Percentiles rank a stretch among this genome's conserved stretches.
These are phyloP conservation scores for Bradypus variegatus DNA, from an alignment of 2,797 vertebrate species.

Conservation along the genomic window DNA sequence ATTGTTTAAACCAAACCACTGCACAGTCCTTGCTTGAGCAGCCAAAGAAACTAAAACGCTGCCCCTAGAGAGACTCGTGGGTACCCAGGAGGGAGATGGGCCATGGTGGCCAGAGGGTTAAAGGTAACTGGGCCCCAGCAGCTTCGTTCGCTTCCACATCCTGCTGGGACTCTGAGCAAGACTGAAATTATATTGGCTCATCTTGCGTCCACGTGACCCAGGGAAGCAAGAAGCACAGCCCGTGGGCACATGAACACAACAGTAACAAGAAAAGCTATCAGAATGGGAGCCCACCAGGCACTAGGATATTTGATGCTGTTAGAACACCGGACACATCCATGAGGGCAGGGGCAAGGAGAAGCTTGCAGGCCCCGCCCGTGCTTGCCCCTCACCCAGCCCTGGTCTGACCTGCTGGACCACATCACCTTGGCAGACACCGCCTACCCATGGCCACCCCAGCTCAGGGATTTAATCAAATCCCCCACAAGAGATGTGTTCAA, in stretches of 20 bases:
- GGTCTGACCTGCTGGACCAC: background rate
- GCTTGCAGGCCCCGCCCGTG: too few species aligned
- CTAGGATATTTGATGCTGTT: background rate
- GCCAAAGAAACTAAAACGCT: too few species aligned
- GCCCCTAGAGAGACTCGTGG: background rate
- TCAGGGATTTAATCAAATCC: too few species aligned
- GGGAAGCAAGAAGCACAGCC: background rate
- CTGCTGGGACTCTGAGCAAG: background rate
- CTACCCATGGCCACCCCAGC: too few species aligned
- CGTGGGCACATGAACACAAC: background rate
- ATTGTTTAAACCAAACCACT: too few species aligned
- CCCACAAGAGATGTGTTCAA: too few species aligned
- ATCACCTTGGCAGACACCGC: background rate
- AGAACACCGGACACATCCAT: background rate
- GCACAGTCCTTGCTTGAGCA: too few species aligned
- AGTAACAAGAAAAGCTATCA: too few species aligned
- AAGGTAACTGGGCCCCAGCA: background rate
- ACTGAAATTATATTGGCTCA: background rate
- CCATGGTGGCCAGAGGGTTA: too few species aligned
- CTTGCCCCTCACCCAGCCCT: background rate
- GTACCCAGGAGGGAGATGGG: background rate
- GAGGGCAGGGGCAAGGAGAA: background rate
- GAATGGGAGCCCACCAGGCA: background rate
- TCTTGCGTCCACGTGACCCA: background rate
- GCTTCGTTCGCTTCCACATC: background rate